phyloP scores from a whole-genome alignment of 2,113 vertebrate species.

The Caretta caretta region DNA sequence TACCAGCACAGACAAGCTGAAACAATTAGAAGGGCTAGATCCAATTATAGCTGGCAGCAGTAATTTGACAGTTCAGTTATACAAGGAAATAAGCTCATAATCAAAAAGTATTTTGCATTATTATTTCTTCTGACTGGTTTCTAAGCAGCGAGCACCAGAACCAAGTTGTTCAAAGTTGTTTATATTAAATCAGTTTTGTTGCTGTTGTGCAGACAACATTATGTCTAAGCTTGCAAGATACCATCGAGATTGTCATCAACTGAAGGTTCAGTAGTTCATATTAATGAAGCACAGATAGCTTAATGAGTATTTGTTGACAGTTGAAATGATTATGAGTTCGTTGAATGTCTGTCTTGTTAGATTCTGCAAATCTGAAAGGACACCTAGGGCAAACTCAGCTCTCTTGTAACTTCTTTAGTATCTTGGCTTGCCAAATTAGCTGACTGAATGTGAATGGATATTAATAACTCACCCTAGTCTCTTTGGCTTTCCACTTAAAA shows the following conservation, averaged over 20 bases:
- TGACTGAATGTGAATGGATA: neutral
- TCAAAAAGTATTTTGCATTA: neutral
- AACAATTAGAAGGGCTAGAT: neutral
- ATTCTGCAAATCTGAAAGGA: neutral
- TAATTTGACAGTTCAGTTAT: neutral
- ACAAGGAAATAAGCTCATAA: neutral
- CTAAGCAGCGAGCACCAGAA: neutral
- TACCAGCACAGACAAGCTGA: neutral
- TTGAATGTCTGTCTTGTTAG: constrained; percentile 23
- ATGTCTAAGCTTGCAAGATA: constrained; percentile 11
- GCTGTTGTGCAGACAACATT: neutral
- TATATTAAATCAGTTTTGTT: neutral
- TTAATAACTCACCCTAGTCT: neutral
- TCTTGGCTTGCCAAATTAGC: neutral
- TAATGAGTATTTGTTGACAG: constrained; percentile 46
- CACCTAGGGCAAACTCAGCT: neutral
- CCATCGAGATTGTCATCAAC: neutral
- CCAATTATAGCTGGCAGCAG: neutral
- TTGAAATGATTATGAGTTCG: constrained; percentile 20
- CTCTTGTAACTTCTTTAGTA: neutral
- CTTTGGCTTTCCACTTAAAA: neutral
- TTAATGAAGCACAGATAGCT: neutral
- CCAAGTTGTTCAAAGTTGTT: neutral
- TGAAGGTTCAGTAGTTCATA: neutral
- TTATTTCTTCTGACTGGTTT: neutral